Base-by-base conservation (phyloP, 2,888 invertebrate species). In the Marronus borbonicus region DNA sequence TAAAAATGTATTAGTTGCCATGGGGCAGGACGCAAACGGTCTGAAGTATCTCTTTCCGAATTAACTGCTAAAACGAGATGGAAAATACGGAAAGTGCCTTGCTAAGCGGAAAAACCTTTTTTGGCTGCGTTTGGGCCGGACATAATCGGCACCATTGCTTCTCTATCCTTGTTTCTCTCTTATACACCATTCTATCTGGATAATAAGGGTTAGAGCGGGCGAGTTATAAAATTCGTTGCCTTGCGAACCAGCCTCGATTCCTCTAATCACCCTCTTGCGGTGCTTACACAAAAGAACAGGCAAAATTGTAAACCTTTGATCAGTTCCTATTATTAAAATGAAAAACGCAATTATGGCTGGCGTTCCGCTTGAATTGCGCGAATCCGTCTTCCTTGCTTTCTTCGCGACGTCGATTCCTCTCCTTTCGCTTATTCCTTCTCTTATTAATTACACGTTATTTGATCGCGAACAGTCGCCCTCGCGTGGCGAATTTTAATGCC, bases 1-100 rank as follows among this genome's bases (percentile, higher is more conserved):
- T 58, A 58, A 58, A 58, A 58, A 58, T 58, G 55, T 58, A 58
- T 58, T 58, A 58, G 55, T 20, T 58, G 55, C 55, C 55, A 10
- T 20, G 20, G 55, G 55, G 55, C 20, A 58, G 20, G 55, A 8
- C 20, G 55, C 55, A 17, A 58, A 58, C 20, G 20, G 5, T 10
- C 20, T 20, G 17, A n/a, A 17, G 55, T 17, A 58, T 58, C n/a
- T 58, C 24, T 44, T 12, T 44, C 20, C 20, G n/a, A 58, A 58
- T 58, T 58, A 58, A 20, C 55, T 7, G 2, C 55, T 20, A 20
- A 58, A 58, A 58, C 55, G 55, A 58, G 55, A 20, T 20, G 20
- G 55, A 58, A 8, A 17, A 58, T 17, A 58, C 20, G 20, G 7
- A 20, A 17, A 20, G n/a, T 5, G 20, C 55, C 55, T 8, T 2